Evolutionary conservation across 2,888 invertebrate species (phyloP).

Genomic region (Serrognathus titanus): DNA sequence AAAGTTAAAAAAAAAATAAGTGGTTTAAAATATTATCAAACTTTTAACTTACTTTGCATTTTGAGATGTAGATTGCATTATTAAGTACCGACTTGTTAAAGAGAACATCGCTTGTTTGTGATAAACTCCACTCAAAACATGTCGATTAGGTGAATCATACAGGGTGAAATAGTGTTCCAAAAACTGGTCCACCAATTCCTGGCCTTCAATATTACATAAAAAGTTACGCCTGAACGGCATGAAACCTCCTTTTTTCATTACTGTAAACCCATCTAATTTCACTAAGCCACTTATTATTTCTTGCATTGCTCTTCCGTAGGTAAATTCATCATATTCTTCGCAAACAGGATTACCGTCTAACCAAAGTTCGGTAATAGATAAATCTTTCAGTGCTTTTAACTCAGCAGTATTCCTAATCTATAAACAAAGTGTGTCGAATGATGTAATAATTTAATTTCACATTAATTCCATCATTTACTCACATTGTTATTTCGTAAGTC

Average conservation of each 20-base stretch:
- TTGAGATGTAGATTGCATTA: constrained; percentile 36
- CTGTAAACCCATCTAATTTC: constrained; percentile 39
- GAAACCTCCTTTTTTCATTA: constrained; percentile 2
- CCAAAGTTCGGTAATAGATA: constrained; percentile 44
- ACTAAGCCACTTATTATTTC: constrained; percentile 53
- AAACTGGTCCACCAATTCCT: constrained; percentile 58
- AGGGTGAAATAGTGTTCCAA: constrained; percentile 63
- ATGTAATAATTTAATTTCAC: background rate
- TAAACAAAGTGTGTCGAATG: background rate
- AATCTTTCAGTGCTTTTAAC: constrained; percentile 5
- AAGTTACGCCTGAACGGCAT: constrained; percentile 53
- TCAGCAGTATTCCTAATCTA: constrained; percentile 3
- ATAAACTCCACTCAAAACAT: constrained; percentile 58
- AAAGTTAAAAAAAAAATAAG: constrained; percentile 19
- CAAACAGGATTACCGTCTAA: constrained; percentile 73
- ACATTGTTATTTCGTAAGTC: constrained; percentile 29
- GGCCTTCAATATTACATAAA: constrained; percentile 50
- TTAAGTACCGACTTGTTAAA: constrained; percentile 47
- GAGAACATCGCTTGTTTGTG: constrained; percentile 62
- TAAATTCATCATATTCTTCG: constrained; percentile 57
- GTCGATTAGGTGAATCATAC: constrained; percentile 59
- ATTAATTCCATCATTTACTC: background rate
- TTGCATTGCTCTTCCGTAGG: constrained; percentile 58
- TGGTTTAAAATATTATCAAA: background rate
- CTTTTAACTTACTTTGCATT: constrained; percentile 34